Evolutionary conservation across 2,888 invertebrate species (phyloP).

Genomic region (Drosophila monieri): DNA sequence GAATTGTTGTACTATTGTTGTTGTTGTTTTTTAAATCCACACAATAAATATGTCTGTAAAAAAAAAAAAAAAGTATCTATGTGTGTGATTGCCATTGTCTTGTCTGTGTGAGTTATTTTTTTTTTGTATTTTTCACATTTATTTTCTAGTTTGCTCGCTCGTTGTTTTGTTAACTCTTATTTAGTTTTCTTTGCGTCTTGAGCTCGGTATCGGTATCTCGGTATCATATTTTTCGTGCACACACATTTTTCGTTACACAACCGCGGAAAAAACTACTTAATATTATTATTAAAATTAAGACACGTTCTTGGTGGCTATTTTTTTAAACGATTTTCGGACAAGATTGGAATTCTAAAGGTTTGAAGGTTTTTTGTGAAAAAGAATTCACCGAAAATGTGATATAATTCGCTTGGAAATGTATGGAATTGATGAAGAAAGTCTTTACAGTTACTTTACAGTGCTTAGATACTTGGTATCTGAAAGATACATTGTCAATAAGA

Average conservation of each 20-base stretch:
- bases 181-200: constrained; percentile 70
- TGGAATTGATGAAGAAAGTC: too few species aligned
- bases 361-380: background rate
- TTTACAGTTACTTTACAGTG: background rate
- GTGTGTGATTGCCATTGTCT: constrained; percentile 28
- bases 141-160: constrained; percentile 40
- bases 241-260: constrained; percentile 41
- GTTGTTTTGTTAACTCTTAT: constrained; percentile 62
- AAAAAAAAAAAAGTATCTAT: constrained; percentile 5
- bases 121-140: constrained; percentile 35
- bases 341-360: background rate
- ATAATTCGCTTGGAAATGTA: too few species aligned
- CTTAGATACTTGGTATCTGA: background rate
- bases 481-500: background rate
- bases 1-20: constrained; percentile 72
- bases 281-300: background rate
- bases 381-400: background rate
- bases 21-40: constrained; percentile 61
- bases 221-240: constrained; percentile 43
- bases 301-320: background rate
- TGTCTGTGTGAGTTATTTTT: constrained; percentile 26
- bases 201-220: constrained; percentile 41
- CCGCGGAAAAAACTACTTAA: background rate
- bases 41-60: constrained; percentile 58
- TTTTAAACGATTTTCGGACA: background rate